Conservation (phyloP, 2,797 vertebrate genomes). For the Chromobotia macracanthus region DNA sequence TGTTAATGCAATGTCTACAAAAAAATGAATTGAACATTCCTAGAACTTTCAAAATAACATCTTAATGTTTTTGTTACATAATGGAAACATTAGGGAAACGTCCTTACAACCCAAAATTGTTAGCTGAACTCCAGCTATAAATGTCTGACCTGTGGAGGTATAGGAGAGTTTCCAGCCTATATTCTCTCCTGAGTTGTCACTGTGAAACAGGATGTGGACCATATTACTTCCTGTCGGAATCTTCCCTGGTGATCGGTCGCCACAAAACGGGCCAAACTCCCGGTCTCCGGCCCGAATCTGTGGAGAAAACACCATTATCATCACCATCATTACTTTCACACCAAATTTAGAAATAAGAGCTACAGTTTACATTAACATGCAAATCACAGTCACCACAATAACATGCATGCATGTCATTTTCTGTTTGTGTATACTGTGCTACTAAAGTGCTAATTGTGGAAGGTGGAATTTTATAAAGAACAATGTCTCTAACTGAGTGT, state of each 20-base stretch:
- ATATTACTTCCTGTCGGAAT: slow-evolving; percentile 82
- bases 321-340: background rate
- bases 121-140: too few species aligned
- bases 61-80: too few species aligned
- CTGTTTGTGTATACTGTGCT: too few species aligned
- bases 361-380: background rate
- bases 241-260: slow-evolving; percentile 80
- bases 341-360: background rate
- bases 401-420: too few species aligned
- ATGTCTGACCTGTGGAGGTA: slow-evolving; percentile 76
- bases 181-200: slow-evolving; percentile 92
- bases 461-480: too few species aligned
- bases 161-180: slow-evolving; percentile 88
- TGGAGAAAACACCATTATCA: background rate
- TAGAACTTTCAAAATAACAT: too few species aligned
- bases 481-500: too few species aligned
- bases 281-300: slow-evolving; percentile 82
- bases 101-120: too few species aligned
- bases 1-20: too few species aligned
- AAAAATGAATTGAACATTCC: too few species aligned
- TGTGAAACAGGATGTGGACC: slow-evolving; percentile 83
- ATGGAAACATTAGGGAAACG: too few species aligned
- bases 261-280: slow-evolving; percentile 87
- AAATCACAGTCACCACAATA: background rate
- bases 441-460: too few species aligned